Percentiles rank a stretch among this genome's conserved stretches.
Evolutionary conservation across 2,888 invertebrate genomes (phyloP).

Genomic region (Eristalis intricaria): DNA sequence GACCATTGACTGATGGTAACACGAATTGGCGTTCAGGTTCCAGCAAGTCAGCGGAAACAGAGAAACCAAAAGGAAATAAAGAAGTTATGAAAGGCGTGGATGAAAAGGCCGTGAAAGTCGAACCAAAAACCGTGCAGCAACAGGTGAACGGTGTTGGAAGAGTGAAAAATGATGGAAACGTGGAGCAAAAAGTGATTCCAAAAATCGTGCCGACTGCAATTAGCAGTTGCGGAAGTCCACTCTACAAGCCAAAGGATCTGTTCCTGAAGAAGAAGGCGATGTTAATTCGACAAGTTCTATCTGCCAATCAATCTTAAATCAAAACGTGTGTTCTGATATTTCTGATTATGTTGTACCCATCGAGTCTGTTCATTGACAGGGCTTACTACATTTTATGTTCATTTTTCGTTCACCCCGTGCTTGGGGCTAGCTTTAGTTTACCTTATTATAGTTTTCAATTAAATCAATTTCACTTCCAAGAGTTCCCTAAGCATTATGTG

Average conservation of each 20-base stretch:
- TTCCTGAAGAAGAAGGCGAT: constrained; percentile 46
- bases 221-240: constrained; percentile 17
- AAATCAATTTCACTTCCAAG: too few species aligned
- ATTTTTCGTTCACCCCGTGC: too few species aligned
- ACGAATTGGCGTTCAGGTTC: not conserved
- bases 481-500: too few species aligned
- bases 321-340: not conserved
- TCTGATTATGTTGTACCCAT: too few species aligned
- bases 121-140: not conserved
- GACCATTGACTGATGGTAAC: not conserved
- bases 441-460: too few species aligned
- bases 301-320: constrained; percentile 42
- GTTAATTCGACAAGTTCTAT: constrained; percentile 50
- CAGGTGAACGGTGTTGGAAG: not conserved
- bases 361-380: too few species aligned
- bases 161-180: not conserved
- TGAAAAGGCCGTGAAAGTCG: not conserved
- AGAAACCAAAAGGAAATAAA: not conserved
- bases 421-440: too few species aligned
- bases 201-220: not conserved
- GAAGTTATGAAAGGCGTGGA: not conserved
- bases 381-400: too few species aligned
- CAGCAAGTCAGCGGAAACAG: not conserved
- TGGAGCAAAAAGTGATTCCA: not conserved
- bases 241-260: constrained; percentile 55